Base-by-base conservation (phyloP, 2,113 vertebrate genomes). In the Ia io region DNA sequence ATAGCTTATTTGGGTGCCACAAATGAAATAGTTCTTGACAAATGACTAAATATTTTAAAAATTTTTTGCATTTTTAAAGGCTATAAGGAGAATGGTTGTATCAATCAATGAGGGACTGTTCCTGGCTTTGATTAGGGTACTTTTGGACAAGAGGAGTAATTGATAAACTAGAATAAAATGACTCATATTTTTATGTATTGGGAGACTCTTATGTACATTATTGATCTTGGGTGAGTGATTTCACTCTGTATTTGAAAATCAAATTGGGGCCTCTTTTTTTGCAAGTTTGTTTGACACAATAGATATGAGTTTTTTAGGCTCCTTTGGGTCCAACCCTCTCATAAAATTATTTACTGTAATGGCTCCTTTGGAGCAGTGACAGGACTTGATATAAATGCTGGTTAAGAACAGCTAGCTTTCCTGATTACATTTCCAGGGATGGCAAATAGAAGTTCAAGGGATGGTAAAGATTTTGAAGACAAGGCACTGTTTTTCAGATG, bases 311-410 rank as follows among this genome's bases (percentile, higher is more conserved):
- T 87, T 95, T 95, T 97, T 69, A 96, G 84, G 53, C 32, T 84
- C 95, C 84, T 95, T 87, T 47, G 63, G 56, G 18, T 83, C 85
- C 70, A 96, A 86, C 28, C 67, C 87, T 61, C 61, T 71, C 28
- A 82, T 92, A 93, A 90, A 96, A 96, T 93, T 91, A 90, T 89
- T 95, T 79, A 90, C 5, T 80, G 9, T 96, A 97, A 96, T 97
- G 89, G 73, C 70, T 95, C 67, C 88, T 70, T 95, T 97, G 92
- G 96, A 97, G 70, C 73, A 96, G 80, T 96, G 95, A 94, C 94
- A 95, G 78, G 47, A 49, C 37, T 74, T n/a, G 77, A 71, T 94
- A 44, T 79, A 87, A 93, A 91, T 56, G 73, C 94, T 96, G 93
- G 88, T 93, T 95, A 91, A 82, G 95, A 85, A 90, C 22, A 91